Conservation (phyloP, 2,888 invertebrate genomes). For the Tigriopus californicus region DNA sequence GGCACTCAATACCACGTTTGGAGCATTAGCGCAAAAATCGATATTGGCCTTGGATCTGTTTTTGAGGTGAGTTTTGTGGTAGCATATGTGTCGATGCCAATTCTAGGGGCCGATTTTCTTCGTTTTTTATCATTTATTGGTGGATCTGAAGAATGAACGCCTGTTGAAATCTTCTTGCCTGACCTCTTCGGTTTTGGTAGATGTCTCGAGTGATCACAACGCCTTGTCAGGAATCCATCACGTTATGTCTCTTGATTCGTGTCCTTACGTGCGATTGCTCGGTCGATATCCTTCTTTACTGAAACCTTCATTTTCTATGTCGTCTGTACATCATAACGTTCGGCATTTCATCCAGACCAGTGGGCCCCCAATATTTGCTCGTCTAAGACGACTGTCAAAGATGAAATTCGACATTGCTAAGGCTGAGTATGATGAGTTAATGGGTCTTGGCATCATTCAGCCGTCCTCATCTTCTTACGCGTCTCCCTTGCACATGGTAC, state of each 20-base stretch:
- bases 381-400: background rate
- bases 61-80: background rate
- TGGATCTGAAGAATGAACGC: constrained; percentile 18
- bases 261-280: background rate
- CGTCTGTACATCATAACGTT: too few species aligned
- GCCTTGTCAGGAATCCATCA: background rate
- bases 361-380: background rate
- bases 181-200: background rate
- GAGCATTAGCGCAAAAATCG: too few species aligned
- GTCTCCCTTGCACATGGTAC: background rate
- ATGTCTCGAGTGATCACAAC: background rate
- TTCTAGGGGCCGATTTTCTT: constrained; percentile 27
- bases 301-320: too few species aligned
- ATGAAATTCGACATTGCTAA: background rate
- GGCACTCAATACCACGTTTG: too few species aligned
- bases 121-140: constrained; percentile 26
- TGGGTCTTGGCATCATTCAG: background rate
- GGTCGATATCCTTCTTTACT: too few species aligned
- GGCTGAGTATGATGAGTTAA: background rate
- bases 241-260: background rate
- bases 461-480: background rate
- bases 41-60: too few species aligned
- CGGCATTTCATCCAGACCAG: too few species aligned
- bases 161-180: background rate
- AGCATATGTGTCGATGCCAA: constrained; percentile 16